These are phyloP conservation scores for Cheilosia soror DNA, from an alignment of 2,888 invertebrate species.

Conservation along the genomic window DNA sequence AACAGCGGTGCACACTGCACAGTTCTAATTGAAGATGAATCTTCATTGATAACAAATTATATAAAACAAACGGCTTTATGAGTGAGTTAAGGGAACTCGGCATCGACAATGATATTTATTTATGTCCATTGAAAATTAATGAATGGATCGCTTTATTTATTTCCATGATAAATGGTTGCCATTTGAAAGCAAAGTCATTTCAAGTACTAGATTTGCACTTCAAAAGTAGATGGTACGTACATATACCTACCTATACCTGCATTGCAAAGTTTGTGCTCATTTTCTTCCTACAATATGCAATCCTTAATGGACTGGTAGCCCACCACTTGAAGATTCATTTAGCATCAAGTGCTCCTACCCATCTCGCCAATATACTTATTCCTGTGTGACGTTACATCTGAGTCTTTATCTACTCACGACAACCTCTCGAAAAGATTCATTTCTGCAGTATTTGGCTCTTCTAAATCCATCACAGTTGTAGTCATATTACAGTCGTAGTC, in stretches of 20 bases:
- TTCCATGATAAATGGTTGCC: background rate
- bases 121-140: too few relatives aligned
- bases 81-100: too few relatives aligned
- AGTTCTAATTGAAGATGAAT: too few relatives aligned
- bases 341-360: constrained; percentile 67
- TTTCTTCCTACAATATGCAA: constrained; percentile 52
- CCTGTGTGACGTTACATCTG: constrained; percentile 7
- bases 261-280: constrained; percentile 61
- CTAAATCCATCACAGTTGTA: constrained; percentile 49
- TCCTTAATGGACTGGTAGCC: constrained; percentile 64
- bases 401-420: constrained; percentile 46
- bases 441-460: constrained; percentile 58
- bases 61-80: too few relatives aligned
- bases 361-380: constrained; percentile 44
- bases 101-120: too few relatives aligned
- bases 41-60: too few relatives aligned
- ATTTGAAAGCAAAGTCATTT: constrained; percentile 16
- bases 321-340: constrained; percentile 68
- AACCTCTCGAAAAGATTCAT: constrained; percentile 62
- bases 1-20: too few relatives aligned
- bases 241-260: background rate
- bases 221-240: background rate
- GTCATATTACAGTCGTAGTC: constrained; percentile 3
- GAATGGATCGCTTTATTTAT: too few relatives aligned
- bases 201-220: constrained; percentile 27